Evolutionary conservation across 2,113 vertebrate genomes (phyloP), one percentile per base, ranked within the genome.

Genomic region (Neopipo cinnamomea): DNA sequence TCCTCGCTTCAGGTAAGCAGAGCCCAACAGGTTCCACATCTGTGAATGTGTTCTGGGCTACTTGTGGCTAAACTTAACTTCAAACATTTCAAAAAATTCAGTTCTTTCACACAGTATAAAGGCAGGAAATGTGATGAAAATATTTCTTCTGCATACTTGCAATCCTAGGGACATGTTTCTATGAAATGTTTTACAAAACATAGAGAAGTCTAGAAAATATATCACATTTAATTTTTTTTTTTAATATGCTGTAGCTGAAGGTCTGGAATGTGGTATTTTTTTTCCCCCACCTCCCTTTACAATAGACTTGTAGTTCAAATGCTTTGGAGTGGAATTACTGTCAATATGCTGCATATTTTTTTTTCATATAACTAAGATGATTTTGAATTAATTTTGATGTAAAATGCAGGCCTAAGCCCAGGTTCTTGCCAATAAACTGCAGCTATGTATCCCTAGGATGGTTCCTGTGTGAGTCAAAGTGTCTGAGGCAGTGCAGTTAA

Each of bases 381-480:
- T 67, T 89, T 66, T 81, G 49, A 67, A 41, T 61, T 59, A 70
- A 63, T 91, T 89, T 46, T 41, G 24, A 49, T 91, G 49, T 85
- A 82, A 91, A 82, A 72, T 58, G 19, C 37, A 87, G 68, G 31
- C 31, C 50, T 35, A 52, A 27, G 33, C 85, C 65, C 50, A 53
- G 94, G 30, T 66, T 62, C 66, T 52, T 92, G 49, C 56, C 61
- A 63, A 68, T 95, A 88, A 90, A 25, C 19, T 42, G 27, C 78
- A 84, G 41, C 70, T 86, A 68, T 28, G 25, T 33, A 46, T 88
- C n/a, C 31, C 33, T 93, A 25, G 44, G 80, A 77, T 30, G n/a
- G 92, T 58, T 76, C 33, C 27, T n/a, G 39, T 74, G 39, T 61
- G 56, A 80, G 74, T 47, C 6, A 6, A 88, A 93, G 56, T 68